Conservation (phyloP, 2,888 invertebrate species). For the Agriopis marginaria region DNA sequence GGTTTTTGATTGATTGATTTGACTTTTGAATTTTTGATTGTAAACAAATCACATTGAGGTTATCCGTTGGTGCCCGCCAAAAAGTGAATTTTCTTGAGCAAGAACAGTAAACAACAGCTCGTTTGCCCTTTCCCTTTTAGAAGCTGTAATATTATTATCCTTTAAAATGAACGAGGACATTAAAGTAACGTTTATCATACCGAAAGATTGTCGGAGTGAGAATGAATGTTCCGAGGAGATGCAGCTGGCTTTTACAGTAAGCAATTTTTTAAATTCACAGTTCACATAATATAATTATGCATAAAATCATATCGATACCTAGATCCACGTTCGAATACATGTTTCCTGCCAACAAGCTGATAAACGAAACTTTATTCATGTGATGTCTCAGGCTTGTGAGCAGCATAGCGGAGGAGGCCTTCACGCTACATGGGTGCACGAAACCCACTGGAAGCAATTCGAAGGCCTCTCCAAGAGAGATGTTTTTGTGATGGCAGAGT, state of each 20-base stretch:
- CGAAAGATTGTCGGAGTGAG: constrained; percentile 75
- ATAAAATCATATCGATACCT: too few species aligned
- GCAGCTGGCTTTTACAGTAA: constrained; percentile 87
- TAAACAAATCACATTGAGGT: background rate
- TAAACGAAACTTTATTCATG: background rate
- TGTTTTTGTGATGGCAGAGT: constrained; percentile 92
- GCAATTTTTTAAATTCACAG: constrained; percentile 37
- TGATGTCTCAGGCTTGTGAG: constrained; percentile 79
- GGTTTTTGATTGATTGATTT: too few species aligned
- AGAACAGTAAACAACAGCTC: background rate
- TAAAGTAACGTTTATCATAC: constrained; percentile 84
- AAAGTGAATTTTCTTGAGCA: background rate
- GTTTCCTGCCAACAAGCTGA: background rate
- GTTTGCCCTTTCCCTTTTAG: background rate
- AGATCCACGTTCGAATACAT: background rate
- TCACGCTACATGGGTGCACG: constrained; percentile 88
- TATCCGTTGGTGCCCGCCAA: constrained; percentile 2
- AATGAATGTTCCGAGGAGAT: constrained; percentile 87
- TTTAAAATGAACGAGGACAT: constrained; percentile 73
- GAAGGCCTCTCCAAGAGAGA: constrained; percentile 88
- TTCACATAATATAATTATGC: too few species aligned
- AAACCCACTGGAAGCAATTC: constrained; percentile 86
- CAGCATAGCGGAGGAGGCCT: constrained; percentile 85
- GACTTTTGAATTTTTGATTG: background rate
- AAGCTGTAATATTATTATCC: background rate